These are phyloP conservation scores for Drosophila anceps DNA, from an alignment of 2,888 invertebrate genomes.

Conservation along the genomic window DNA sequence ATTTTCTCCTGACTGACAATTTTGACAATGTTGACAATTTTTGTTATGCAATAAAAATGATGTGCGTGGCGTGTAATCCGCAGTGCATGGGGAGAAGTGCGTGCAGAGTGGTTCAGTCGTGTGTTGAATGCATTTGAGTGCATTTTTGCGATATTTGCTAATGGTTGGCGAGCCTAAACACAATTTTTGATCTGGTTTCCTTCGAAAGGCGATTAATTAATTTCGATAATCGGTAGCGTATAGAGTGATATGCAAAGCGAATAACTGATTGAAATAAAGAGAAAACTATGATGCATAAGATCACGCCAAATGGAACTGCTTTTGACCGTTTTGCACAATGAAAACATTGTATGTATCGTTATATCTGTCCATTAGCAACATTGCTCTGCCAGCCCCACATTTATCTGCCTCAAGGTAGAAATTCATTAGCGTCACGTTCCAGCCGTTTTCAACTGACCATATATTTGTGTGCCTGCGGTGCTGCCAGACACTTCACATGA, in stretches of 20 bases:
- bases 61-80: conserved; percentile 6
- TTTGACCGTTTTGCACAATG: conserved; percentile 23
- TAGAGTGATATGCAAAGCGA: neutral
- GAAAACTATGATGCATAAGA: conserved; percentile 45
- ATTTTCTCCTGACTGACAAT: conserved; percentile 59
- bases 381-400: neutral
- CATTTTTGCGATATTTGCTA: conserved; percentile 3
- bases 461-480: neutral
- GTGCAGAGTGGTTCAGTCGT: neutral
- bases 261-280: conserved; percentile 60
- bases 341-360: neutral
- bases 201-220: conserved; percentile 64
- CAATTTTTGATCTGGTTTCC: conserved; percentile 13
- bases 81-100: neutral
- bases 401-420: conserved; percentile 29
- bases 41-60: conserved; percentile 75
- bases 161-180: conserved; percentile 12
- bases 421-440: conserved; percentile 64
- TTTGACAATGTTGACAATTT: conserved; percentile 77
- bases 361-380: neutral
- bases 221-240: conserved; percentile 57
- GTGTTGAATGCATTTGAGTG: conserved; percentile 41
- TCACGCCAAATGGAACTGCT: conserved; percentile 58
- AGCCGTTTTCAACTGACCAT: conserved; percentile 46
- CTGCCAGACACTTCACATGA: conserved; percentile 12